A percentile compares a stretch with the other conserved stretches of the same genome.
Evolutionary conservation across 2,113 vertebrate genomes (phyloP).

Genomic region (Centropus unirufus): DNA sequence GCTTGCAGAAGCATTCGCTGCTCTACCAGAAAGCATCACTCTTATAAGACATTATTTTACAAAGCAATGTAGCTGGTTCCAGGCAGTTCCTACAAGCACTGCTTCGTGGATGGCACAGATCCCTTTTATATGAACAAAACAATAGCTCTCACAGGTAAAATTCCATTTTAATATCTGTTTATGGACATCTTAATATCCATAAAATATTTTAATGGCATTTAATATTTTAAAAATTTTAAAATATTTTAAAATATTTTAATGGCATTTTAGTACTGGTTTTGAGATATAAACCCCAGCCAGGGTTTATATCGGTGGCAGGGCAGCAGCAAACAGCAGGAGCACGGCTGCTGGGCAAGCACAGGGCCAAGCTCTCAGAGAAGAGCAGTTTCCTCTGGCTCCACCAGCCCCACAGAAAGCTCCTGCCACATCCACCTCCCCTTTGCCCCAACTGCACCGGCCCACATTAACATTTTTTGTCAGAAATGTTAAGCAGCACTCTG

Average conservation of each 20-base stretch:
- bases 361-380: neutral
- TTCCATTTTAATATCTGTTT: neutral
- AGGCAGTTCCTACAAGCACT: neutral
- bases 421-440: rapidly evolving
- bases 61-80: rapidly evolving
- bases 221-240: too few relatives aligned
- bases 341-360: neutral
- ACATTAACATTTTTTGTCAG: too few relatives aligned
- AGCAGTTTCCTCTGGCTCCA: neutral
- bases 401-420: rapidly evolving
- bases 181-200: too few relatives aligned
- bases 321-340: neutral
- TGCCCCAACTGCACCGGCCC: neutral
- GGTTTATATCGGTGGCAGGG: neutral
- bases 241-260: too few relatives aligned
- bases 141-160: rapidly evolving
- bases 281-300: neutral
- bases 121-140: neutral
- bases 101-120: neutral
- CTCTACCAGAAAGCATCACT: neutral
- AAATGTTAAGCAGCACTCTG: rapidly evolving
- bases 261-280: neutral
- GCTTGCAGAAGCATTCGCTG: neutral
- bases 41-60: rapidly evolving
- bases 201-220: too few relatives aligned